Base-by-base conservation (phyloP, 2,113 vertebrate species). In the Dermatemys mawii region DNA sequence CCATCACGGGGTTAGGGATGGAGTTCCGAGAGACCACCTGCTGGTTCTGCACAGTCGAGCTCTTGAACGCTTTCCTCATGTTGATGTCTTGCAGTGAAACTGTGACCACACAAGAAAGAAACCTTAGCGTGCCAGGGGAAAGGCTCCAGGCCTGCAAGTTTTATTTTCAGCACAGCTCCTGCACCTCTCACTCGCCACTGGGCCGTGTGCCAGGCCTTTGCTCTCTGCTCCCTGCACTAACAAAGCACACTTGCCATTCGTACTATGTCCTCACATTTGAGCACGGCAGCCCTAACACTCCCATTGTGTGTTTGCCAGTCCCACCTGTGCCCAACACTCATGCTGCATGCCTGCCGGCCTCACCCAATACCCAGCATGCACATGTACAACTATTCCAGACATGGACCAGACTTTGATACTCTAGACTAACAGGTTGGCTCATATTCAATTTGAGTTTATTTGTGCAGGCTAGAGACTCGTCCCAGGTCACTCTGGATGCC, bases 1-100 rank as follows among this genome's bases (percentile, higher is more conserved):
- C 99, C 97, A 99, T 99, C 87, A 99, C 99, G 0, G 99, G 99
- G 96, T 99, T 99, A 73, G 99, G 98, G 80, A 99, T 99, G 22
- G 99, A 99, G 67, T 98, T 98, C 88, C 99, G 98, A 2, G 99
- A 99, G 91, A 99, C 99, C 3, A 99, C 99, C 97, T 99, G 99
- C 97, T 99, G 99, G 95, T 99, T 99, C 97, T 99, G 99, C 91
- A 98, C 99, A 5, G 99, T 99, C 83, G 99, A 99, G 96, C 99
- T 99, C 97, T 99, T 99, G 93, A 99, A 99, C 32, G 99, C 99
- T 97, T 99, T 99, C 95, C 99, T 97, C 99, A 99, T 99, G 98
- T 99, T 99, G 96, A 99, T 99, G 87, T 99, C 99, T 97, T 99
- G 99, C 94, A 99, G 97, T 0, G 99, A 99, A 41, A 99, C 99